Conservation (phyloP, 1,140 invertebrate species). For the Atta colombica region DNA sequence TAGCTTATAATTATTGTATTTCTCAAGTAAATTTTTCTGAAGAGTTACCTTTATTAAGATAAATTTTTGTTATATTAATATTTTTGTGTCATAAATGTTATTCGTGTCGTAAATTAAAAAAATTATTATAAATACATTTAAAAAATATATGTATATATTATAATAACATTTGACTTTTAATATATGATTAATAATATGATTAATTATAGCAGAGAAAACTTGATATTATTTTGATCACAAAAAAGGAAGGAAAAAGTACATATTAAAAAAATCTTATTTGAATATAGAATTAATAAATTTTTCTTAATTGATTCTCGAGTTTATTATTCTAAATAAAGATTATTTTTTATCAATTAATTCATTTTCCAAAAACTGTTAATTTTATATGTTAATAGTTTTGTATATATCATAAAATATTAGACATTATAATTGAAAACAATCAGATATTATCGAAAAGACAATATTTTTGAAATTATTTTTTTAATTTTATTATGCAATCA, state of each 20-base stretch:
- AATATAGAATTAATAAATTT: not conserved
- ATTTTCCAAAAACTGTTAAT: not conserved
- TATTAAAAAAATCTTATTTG: not conserved
- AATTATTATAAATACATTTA: not conserved
- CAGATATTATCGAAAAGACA: not conserved
- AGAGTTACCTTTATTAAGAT: not conserved
- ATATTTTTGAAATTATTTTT: conserved; percentile 36
- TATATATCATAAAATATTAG: not conserved
- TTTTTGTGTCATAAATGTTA: too few relatives aligned
- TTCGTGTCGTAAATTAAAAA: not conserved
- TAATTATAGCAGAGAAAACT: not conserved
- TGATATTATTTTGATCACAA: too few relatives aligned
- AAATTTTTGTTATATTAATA: not conserved
- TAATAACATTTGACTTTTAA: not conserved
- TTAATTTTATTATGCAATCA: not conserved
- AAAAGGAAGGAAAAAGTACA: not conserved
- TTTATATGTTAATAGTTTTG: not conserved
- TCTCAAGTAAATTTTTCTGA: not conserved
- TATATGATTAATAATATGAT: conserved; percentile 7
- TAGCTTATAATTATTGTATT: not conserved
- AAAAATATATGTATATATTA: too few relatives aligned
- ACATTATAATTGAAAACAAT: not conserved
- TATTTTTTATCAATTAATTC: not conserved
- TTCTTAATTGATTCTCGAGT: not conserved
- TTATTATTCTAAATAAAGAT: not conserved